Evolutionary conservation across 1,140 invertebrate species (phyloP), one percentile per base, ranked within the genome.

Genomic region (Papilio helenus): DNA sequence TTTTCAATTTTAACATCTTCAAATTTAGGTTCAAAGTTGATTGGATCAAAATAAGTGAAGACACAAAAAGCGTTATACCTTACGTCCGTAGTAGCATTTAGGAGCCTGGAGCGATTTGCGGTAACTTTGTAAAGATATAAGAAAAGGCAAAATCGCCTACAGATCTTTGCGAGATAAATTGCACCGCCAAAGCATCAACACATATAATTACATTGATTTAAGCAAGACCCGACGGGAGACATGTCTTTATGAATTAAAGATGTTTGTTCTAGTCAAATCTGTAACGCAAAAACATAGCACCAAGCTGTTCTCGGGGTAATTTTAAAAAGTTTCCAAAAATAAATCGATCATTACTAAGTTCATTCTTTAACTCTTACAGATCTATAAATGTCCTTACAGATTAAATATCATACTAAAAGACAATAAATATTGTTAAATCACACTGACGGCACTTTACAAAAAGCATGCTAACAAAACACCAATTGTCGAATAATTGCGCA

Each of bases 81-180:
- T 86, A 92, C 89, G 88, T 87, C 85, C 86, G 89, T 90, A 90
- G 93, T 93, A 93, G 90, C 91, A 87, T 93, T 93, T 93, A 93
- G 91, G 90, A 91, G 91, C 90, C 90, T 86, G 78, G 79, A 87
- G 92, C 89, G 81, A 84, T 91, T 87, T 91, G 88, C 86, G 92
- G 90, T 90, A 88, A 91, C 86, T 88, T 88, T 90, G 87, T 90
- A 85, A 85, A 88, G 80, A 87, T 82, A 76, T 88, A 90, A 88
- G 85, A 88, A 87, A 89, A 89, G 81, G 86, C 80, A 84, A 88
- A 74, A 87, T 88, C 76, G 87, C 87, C 87, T 79, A 55, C 81
- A 87, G 88, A 86, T 84, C 80, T 90, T 86, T 84, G 79, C 73
- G 58, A 84, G 85, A 90, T 90, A 89, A 90, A 90, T 86, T 87